phyloP scores from a whole-genome alignment of 2,113 vertebrate species.

The Oplegnathus fasciatus region DNA sequence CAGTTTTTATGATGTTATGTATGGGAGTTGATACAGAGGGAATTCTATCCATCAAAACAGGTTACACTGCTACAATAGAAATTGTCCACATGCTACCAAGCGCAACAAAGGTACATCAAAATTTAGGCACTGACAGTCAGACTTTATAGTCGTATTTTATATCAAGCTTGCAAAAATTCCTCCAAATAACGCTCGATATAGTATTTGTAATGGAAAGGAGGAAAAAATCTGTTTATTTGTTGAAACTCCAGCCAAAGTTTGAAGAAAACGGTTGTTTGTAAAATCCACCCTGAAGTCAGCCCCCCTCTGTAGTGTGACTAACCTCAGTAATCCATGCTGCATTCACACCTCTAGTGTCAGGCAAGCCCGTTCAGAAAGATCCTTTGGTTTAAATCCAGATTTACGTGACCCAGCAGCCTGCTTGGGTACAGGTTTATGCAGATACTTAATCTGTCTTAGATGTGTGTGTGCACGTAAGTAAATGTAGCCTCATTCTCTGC shows the following conservation, averaged over 20 bases:
- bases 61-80: neutral
- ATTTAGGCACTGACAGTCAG: neutral
- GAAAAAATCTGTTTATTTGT: neutral
- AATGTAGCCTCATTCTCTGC: slow-evolving; percentile 18
- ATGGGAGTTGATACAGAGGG: neutral
- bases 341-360: slow-evolving; percentile 49
- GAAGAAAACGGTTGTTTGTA: slow-evolving; percentile 10
- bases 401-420: slow-evolving; percentile 50
- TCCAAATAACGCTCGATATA: neutral
- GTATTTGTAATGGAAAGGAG: neutral
- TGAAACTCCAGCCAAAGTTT: slow-evolving; percentile 3
- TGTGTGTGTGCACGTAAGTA: slow-evolving; percentile 16
- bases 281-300: slow-evolving; percentile 17
- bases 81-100: neutral
- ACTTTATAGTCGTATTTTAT: neutral
- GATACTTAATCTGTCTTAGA: slow-evolving; percentile 47
- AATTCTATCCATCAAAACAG: slow-evolving; percentile 1
- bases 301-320: neutral
- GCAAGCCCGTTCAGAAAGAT: slow-evolving; percentile 37
- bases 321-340: slow-evolving; percentile 40
- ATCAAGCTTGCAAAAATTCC: neutral
- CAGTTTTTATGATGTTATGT: neutral
- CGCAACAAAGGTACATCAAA: neutral
- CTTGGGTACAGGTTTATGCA: slow-evolving; percentile 37
- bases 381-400: slow-evolving; percentile 52